Percentiles rank a stretch among this genome's conserved stretches.
Conservation (phyloP, 2,888 invertebrate species). For the Arge pagana region DNA sequence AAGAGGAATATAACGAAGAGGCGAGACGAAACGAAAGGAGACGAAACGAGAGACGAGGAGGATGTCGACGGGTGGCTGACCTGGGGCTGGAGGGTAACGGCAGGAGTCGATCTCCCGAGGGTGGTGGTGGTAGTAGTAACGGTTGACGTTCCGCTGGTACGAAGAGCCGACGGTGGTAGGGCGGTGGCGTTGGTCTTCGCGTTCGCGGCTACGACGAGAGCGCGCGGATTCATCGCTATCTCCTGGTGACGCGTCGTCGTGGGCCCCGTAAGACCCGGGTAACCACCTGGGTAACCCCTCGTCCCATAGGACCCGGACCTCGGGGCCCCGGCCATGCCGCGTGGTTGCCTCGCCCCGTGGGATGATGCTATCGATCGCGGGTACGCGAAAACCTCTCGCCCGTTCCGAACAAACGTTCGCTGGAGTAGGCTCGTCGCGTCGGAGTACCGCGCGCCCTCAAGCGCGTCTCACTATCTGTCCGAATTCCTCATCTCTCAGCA, state of each 20-base stretch:
- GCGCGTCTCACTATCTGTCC: slow-evolving; percentile 13
- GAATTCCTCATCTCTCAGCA: slow-evolving; percentile 8
- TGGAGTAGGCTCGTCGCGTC: slow-evolving; percentile 7
- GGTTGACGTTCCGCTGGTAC: too few species aligned
- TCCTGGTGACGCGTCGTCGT: slow-evolving; percentile 30
- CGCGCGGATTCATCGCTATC: slow-evolving; percentile 50
- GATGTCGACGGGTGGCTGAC: slow-evolving; percentile 10
- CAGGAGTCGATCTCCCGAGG: slow-evolving; percentile 11
- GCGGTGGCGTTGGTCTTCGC: slow-evolving; percentile 12
- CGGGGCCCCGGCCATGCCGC: slow-evolving; percentile 47
- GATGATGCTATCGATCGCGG: slow-evolving; percentile 20
- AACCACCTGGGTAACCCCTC: slow-evolving; percentile 28
- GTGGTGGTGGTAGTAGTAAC: neutral
- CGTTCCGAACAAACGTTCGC: too few species aligned
- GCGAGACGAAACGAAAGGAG: too few species aligned
- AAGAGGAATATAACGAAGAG: neutral
- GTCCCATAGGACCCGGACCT: slow-evolving; percentile 37
- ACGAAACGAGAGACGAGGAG: neutral
- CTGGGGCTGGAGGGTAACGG: slow-evolving; percentile 18
- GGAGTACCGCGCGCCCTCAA: slow-evolving; percentile 6
- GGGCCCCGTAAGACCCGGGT: slow-evolving; percentile 4
- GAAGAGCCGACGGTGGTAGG: slow-evolving; percentile 16
- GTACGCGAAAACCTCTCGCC: slow-evolving; percentile 5
- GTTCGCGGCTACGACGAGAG: slow-evolving; percentile 30
- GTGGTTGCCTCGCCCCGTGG: slow-evolving; percentile 22